Base-by-base conservation (phyloP, 2,888 invertebrate species). In the Galerucella calmariensis region DNA sequence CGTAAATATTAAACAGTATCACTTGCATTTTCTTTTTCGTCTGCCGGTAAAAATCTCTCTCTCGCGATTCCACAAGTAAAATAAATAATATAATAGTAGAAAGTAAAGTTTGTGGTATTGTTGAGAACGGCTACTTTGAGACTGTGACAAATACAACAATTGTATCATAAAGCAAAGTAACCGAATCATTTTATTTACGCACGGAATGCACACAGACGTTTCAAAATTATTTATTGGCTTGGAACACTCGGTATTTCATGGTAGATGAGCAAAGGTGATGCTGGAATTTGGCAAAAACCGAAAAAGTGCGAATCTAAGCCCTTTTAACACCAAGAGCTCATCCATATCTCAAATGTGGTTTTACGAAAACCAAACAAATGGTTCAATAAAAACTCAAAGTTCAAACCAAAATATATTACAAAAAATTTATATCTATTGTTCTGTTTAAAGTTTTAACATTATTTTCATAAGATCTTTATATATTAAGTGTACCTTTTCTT, bases 171-270 rank as follows among this genome's bases (percentile, higher is more conserved):
- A 62, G 53, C 61, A 77, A 75, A 77, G 77, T 78, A 77, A 76
- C 73, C 75, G 72, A 78, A 71, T 24, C 67, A 74, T 78, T 77
- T 56, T 56, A 69, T 81, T 81, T 79, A 78, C 80, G 81, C 81
- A 81, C 80, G 80, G 80, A 79, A 78, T 75, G 70, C 72, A 71
- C 8, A 35, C 6, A 35, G 44, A 67, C 62, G 72, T 74, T 71
- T 63, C 77, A 74, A 79, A 80, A 79, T 76, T 73, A 78, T 75
- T 75, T 79, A 74, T 77, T 77, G 73, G 77, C 77, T 75, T 72
- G 69, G 46, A 46, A 46, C 46, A 12, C 46, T 46, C 12, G 48
- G 12, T 48, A 14, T 48, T 48, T 12, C 48, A 48, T 48, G 48
- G 48, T 48, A 10, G 48, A 12, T 14, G 48, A 48, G 48, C 48